Evolutionary conservation across 2,113 vertebrate genomes (phyloP).

Genomic region (Canis aureus): DNA sequence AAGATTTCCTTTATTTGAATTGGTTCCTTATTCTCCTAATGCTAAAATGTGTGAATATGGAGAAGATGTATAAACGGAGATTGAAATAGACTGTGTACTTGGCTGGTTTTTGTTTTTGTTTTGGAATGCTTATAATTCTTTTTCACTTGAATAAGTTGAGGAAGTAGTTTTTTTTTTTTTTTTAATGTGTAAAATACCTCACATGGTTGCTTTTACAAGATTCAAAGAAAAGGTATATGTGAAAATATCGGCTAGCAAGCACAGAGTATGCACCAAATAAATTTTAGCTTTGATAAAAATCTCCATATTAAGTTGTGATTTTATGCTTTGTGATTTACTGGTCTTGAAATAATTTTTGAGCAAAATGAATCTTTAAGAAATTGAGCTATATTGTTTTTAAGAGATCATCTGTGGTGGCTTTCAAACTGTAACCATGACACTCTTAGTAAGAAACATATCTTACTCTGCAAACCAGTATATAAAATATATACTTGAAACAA

Average conservation of each 20-base stretch:
- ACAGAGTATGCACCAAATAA: constrained; percentile 68
- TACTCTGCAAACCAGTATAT: neutral
- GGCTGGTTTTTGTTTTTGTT: constrained; percentile 56
- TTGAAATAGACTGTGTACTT: constrained; percentile 33
- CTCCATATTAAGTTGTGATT: constrained; percentile 69
- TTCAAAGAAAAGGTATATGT: constrained; percentile 57
- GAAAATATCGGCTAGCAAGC: constrained; percentile 43
- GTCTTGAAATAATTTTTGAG: constrained; percentile 65
- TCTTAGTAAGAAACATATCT: neutral
- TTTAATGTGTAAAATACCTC: constrained; percentile 66
- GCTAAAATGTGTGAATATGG: neutral
- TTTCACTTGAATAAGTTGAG: constrained; percentile 55
- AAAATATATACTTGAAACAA: constrained; percentile 19
- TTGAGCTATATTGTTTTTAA: neutral
- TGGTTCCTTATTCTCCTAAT: constrained; percentile 33
- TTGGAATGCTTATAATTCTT: constrained; percentile 25
- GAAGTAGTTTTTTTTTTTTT: constrained; percentile 50
- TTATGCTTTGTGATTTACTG: constrained; percentile 68
- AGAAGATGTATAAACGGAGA: constrained; percentile 32
- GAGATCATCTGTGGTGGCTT: neutral
- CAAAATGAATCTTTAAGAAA: constrained; percentile 33
- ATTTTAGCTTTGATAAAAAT: constrained; percentile 70
- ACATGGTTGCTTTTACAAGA: constrained; percentile 57
- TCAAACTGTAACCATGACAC: neutral
- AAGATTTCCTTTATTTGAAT: constrained; percentile 19